Evolutionary conservation across 2,113 vertebrate species (phyloP).

Genomic region (Suricata suricatta): DNA sequence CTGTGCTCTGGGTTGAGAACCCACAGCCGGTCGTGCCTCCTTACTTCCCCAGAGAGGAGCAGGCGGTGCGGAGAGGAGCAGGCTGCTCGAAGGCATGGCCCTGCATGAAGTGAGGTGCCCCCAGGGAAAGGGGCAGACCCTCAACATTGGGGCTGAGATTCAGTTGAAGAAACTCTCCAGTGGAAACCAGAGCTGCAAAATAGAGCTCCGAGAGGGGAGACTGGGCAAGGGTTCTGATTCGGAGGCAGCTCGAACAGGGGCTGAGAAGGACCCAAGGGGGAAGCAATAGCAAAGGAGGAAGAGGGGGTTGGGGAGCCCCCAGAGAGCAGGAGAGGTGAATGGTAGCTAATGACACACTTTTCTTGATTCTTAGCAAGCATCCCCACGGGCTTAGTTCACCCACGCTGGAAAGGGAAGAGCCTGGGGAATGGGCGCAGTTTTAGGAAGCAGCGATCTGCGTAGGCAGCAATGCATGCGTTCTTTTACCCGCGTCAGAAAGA

Average conservation of each 20-base stretch:
- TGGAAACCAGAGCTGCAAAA: neutral
- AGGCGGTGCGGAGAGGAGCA: neutral
- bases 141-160: accelerated
- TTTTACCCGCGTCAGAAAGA: neutral
- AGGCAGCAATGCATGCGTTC: accelerated
- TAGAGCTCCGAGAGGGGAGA: neutral
- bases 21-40: accelerated
- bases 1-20: neutral
- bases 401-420: accelerated
- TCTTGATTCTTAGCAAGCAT: neutral
- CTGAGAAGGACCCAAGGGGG: neutral
- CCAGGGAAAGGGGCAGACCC: neutral
- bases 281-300: accelerated
- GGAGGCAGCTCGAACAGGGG: neutral
- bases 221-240: neutral
- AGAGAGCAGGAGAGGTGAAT: neutral
- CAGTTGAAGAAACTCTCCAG: neutral
- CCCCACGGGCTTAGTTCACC: accelerated
- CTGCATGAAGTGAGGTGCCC: neutral
- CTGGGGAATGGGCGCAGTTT: accelerated
- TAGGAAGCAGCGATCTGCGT: accelerated
- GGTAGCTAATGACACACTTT: accelerated
- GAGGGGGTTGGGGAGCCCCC: neutral
- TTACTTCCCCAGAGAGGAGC: neutral
- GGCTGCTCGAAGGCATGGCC: accelerated